These are phyloP conservation scores for Porites lobata DNA, from an alignment of 92 coral and sea anemone genomes.

Conservation along the genomic window DNA sequence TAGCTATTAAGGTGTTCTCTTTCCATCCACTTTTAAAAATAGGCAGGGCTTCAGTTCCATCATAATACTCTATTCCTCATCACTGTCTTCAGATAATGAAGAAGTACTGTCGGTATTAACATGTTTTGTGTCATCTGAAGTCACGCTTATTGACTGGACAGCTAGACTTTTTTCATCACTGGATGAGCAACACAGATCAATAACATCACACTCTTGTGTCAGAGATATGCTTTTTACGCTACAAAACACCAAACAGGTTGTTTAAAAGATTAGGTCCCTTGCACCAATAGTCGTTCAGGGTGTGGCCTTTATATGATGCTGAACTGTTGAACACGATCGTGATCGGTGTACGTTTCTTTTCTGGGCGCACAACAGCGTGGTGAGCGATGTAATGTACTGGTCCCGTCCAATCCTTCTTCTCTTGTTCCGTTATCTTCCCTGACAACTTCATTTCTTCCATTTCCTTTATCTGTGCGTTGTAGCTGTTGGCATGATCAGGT, in stretches of 20 bases:
- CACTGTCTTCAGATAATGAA: neutral
- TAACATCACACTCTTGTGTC: neutral
- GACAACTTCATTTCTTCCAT: constrained; percentile 61
- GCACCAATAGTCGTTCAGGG: constrained; percentile 37
- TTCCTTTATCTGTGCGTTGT: constrained; percentile 62
- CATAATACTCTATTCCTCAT: neutral
- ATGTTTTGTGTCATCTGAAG: neutral
- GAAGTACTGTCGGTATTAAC: neutral
- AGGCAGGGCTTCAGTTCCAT: neutral
- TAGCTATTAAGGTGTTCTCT: neutral
- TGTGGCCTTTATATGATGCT: constrained; percentile 56
- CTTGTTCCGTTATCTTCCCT: constrained; percentile 53
- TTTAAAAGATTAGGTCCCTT: too few species aligned
- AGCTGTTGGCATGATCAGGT: constrained; percentile 62
- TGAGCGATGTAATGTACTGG: constrained; percentile 55
- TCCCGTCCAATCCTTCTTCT: constrained; percentile 31
- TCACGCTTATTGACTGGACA: neutral
- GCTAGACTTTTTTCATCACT: neutral
- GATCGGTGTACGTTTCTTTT: constrained; percentile 59
- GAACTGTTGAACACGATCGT: constrained; percentile 67
- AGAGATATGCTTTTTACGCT: neutral
- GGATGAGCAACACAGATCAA: neutral
- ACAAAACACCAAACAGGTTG: too few species aligned
- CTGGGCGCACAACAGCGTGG: constrained; percentile 59
- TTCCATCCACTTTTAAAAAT: neutral